A percentile compares a stretch with the other conserved stretches of the same genome.
Conservation (phyloP, 2,888 invertebrate genomes). For the Panzeria rudis region DNA sequence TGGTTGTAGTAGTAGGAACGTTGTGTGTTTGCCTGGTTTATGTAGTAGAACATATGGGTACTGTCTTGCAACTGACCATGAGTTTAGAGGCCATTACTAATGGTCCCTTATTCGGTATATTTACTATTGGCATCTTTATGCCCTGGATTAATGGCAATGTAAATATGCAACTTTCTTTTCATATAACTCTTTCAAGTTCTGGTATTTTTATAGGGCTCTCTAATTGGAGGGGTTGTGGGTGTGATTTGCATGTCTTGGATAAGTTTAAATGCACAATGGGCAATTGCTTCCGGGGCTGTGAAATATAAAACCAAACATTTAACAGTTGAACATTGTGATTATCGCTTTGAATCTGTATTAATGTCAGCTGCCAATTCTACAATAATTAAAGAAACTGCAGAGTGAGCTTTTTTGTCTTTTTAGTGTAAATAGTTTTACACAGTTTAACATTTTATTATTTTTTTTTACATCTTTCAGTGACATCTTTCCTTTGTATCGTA, state of each 20-base stretch:
- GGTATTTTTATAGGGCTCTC: conserved; percentile 84
- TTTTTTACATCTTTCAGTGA: conserved; percentile 75
- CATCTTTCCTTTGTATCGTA: conserved; percentile 85
- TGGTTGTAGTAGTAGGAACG: conserved; percentile 88
- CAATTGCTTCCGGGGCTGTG: conserved; percentile 86
- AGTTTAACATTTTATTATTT: conserved; percentile 21
- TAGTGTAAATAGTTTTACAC: neutral
- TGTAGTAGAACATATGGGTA: conserved; percentile 90
- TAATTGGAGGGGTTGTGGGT: conserved; percentile 86
- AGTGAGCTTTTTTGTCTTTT: conserved; percentile 76
- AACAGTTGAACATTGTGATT: conserved; percentile 87
- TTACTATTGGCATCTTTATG: conserved; percentile 88
- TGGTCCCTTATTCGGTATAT: conserved; percentile 88
- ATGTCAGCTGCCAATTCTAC: conserved; percentile 75
- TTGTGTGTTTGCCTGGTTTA: conserved; percentile 88
- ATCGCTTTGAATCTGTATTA: conserved; percentile 84
- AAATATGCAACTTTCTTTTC: conserved; percentile 70
- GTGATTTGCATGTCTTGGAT: conserved; percentile 86
- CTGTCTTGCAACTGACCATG: conserved; percentile 88
- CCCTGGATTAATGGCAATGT: conserved; percentile 88
- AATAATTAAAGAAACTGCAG: conserved; percentile 67
- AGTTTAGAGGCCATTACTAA: conserved; percentile 89
- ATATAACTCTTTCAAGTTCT: neutral
- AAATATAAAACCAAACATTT: conserved; percentile 88
- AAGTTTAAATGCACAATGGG: conserved; percentile 87